Base-by-base conservation (phyloP, 2,797 vertebrate species). In the Galagoides demidoff region DNA sequence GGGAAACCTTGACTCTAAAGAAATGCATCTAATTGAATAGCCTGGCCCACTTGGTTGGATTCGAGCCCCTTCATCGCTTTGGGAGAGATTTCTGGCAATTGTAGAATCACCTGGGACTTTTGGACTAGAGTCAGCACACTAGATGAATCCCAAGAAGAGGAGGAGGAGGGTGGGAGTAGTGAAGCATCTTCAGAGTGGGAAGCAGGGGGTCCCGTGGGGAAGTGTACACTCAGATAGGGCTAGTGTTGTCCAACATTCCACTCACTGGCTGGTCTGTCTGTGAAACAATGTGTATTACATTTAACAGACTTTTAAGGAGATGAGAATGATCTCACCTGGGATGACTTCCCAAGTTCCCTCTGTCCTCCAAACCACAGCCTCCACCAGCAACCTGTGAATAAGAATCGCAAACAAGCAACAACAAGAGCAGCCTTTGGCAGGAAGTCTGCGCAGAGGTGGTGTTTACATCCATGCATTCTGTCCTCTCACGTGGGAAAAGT, bases 301-400 rank as follows among this genome's bases (percentile, higher is more conserved):
- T 37, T 91, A 92, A 70, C 10, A 84, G 55, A 64, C 11, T 57
- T 85, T 90, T 89, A 85, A 92, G 70, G 73, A 95, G 96, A 91
- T 79, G 52, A 92, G 95, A 87, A 90, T 92, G 43, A 91, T 66
- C 81, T 95, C 87, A 94, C 94, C 81, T 95, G 82, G 64, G 49
- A 17, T 20, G 49, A 96, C 82, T 45, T 45, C 74, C 77, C 13
- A 61, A 1, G 17, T 7, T 83, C n/a, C 71, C 55, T 88, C 45
- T 55, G 70, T 39, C 82, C 79, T 97, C 70, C 78, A 92, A 85
- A 68, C 76, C 68, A 70, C 23, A 92, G 13, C 57, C 90, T 95
- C 66, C 79, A 96, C 70, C 34, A 90, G 74, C 59, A 92, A 39
- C 25, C 29, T 4, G 6, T 74, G 66, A 96, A 68, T 68, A 64